These are phyloP conservation scores for Buceros bicornis DNA, from an alignment of 2,797 vertebrate species.

Conservation along the genomic window DNA sequence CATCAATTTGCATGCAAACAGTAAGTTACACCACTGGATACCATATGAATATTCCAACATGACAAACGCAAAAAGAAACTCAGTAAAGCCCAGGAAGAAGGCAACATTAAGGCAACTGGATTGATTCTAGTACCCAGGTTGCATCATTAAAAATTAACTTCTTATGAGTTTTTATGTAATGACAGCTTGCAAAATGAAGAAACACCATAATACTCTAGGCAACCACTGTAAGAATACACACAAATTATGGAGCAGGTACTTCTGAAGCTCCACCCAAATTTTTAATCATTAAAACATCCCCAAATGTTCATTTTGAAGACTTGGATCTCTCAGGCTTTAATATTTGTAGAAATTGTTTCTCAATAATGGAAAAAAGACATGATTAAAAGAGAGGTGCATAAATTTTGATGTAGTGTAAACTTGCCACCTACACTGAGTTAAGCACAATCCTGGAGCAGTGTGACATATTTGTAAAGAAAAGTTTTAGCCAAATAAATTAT, in stretches of 20 bases:
- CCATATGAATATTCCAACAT: background rate
- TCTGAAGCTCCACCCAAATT: background rate
- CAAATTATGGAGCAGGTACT: accelerated
- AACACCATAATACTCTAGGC: background rate
- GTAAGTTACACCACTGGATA: background rate
- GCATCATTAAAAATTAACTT: background rate
- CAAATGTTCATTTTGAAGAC: background rate
- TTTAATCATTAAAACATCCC: background rate
- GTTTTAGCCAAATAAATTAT: background rate
- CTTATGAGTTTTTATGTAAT: background rate
- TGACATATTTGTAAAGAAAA: background rate
- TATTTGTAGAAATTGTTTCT: background rate
- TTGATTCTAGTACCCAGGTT: background rate
- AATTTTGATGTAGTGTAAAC: background rate
- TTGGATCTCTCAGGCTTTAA: background rate
- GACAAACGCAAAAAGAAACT: background rate
- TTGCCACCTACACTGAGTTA: background rate
- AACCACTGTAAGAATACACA: background rate
- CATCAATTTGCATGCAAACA: background rate
- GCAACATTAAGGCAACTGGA: background rate
- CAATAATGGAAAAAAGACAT: background rate
- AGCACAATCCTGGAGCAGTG: background rate
- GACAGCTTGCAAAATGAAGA: background rate
- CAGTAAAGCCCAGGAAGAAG: background rate
- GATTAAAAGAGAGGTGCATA: background rate